A percentile compares a stretch with the other conserved stretches of the same genome.
Evolutionary conservation across 2,113 vertebrate genomes (phyloP).

Genomic region (Saiga tatarica): DNA sequence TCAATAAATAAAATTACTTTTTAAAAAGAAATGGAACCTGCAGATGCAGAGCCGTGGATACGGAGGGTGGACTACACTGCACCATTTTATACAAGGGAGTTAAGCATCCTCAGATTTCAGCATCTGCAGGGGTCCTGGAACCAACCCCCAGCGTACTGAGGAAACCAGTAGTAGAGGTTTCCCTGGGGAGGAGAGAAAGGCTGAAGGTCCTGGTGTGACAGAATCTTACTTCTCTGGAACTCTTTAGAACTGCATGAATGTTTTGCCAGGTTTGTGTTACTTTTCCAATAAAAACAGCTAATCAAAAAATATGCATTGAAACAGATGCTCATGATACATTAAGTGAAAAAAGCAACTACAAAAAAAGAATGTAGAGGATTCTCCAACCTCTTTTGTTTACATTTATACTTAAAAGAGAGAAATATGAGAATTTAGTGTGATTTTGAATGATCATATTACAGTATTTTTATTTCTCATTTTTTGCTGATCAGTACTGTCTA

Average conservation of each 20-base stretch:
- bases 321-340: not conserved
- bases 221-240: not conserved
- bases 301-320: not conserved
- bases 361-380: not conserved
- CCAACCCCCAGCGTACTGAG: not conserved
- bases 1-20: not conserved
- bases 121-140: not conserved
- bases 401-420: not conserved
- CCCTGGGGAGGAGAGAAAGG: not conserved
- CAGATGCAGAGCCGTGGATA: fast-evolving
- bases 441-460: not conserved
- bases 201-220: not conserved
- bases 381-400: not conserved
- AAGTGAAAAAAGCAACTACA: not conserved
- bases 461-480: not conserved
- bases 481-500: not conserved
- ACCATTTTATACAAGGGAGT: not conserved
- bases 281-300: not conserved
- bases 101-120: not conserved
- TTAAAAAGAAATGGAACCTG: not conserved
- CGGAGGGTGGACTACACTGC: not conserved
- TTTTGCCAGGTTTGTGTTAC: not conserved
- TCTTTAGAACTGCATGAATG: not conserved
- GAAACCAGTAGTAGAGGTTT: not conserved
- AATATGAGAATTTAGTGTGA: not conserved